Percentiles rank a stretch among this genome's conserved stretches.
These are phyloP conservation scores for Clangula hyemalis DNA, from an alignment of 2,797 vertebrate species.

Conservation along the genomic window DNA sequence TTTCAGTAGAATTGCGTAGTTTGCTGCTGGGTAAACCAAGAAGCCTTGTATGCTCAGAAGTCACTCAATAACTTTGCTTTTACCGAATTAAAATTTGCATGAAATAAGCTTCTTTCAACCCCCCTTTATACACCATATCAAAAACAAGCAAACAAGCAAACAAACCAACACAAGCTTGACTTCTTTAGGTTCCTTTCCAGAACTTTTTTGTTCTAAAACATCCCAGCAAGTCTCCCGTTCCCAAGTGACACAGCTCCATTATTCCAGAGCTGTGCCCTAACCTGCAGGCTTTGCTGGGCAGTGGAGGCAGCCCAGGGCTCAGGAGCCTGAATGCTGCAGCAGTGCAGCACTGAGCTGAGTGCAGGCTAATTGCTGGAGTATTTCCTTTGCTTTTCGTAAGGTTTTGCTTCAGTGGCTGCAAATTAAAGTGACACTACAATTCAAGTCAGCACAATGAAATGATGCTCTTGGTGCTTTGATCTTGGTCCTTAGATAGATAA, in stretches of 20 bases:
- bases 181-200: not conserved
- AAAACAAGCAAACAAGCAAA: not conserved
- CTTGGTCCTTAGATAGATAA: constrained; percentile 13
- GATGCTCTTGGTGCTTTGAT: constrained; percentile 31
- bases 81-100: not conserved
- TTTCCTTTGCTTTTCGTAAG: constrained; percentile 6
- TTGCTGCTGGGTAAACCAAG: not conserved
- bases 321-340: not conserved
- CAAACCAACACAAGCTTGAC: not conserved
- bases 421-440: constrained; percentile 60
- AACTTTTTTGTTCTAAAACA: not conserved
- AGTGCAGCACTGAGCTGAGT: not conserved
- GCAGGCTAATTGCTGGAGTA: not conserved
- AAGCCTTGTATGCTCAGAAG: not conserved
- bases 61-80: not conserved
- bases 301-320: not conserved
- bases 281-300: not conserved
- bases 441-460: constrained; percentile 26
- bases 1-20: not conserved
- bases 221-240: not conserved
- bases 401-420: constrained; percentile 45
- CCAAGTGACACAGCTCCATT: not conserved
- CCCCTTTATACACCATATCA: not conserved
- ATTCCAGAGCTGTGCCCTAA: not conserved
- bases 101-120: not conserved